Evolutionary conservation across 2,113 vertebrate genomes (phyloP).

Genomic region (Oceanodroma tethys): DNA sequence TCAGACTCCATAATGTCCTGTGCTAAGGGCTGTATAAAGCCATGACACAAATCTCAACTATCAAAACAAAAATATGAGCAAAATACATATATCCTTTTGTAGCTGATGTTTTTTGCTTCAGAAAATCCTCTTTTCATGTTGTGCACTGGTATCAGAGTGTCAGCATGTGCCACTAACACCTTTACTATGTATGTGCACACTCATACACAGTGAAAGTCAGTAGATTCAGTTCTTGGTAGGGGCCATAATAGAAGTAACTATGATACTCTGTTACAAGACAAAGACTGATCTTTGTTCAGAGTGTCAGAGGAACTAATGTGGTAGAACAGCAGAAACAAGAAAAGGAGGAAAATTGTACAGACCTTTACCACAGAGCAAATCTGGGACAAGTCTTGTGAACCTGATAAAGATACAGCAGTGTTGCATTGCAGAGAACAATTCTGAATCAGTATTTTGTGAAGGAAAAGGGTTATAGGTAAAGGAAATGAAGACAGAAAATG

Average conservation of each 20-base stretch:
- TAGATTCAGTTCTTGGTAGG: not conserved
- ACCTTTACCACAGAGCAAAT: not conserved
- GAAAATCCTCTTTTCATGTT: not conserved
- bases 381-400: not conserved
- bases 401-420: not conserved
- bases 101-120: not conserved
- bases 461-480: not conserved
- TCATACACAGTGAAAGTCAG: not conserved
- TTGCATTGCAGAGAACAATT: not conserved
- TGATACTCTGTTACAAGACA: not conserved
- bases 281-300: not conserved
- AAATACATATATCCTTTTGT: not conserved
- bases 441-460: not conserved
- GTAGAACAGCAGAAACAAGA: not conserved
- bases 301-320: not conserved
- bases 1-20: not conserved
- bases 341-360: not conserved
- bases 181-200: not conserved
- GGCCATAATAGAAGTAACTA: not conserved
- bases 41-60: not conserved
- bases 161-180: not conserved
- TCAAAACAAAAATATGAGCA: not conserved
- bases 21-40: not conserved
- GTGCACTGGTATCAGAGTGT: not conserved
- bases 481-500: not conserved